Percentiles rank a stretch among this genome's conserved stretches.
Evolutionary conservation across 2,888 invertebrate genomes (phyloP).

Genomic region (Aspidiotus rigidus): DNA sequence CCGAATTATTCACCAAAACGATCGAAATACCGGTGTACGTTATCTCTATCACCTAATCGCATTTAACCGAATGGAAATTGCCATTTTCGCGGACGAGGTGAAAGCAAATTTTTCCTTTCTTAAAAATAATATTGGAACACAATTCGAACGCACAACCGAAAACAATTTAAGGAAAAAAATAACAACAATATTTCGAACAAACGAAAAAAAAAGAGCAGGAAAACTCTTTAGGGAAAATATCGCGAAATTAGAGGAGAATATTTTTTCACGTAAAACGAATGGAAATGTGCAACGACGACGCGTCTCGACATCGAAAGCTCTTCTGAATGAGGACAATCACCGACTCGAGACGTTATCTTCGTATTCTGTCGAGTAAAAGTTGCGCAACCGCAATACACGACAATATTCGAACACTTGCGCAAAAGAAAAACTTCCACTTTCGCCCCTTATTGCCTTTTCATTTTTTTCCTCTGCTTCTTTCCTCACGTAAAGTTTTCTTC

Average conservation of each 20-base stretch:
- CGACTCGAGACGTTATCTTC: not conserved
- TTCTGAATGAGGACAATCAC: conserved; percentile 4
- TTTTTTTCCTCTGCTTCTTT: not conserved
- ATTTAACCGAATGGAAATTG: too few relatives aligned
- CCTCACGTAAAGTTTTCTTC: not conserved
- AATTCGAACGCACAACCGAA: too few relatives aligned
- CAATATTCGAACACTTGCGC: not conserved
- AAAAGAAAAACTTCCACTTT: not conserved
- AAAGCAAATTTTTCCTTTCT: too few relatives aligned
- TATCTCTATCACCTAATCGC: not conserved
- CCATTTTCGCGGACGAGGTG: too few relatives aligned
- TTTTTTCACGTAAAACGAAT: not conserved
- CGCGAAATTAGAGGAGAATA: not conserved
- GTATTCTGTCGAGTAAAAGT: not conserved
- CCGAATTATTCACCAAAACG: not conserved
- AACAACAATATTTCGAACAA: not conserved
- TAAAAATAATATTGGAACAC: too few relatives aligned
- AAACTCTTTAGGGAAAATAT: not conserved
- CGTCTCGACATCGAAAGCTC: not conserved
- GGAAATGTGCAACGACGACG: not conserved
- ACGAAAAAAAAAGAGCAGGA: not conserved
- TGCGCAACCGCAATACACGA: not conserved
- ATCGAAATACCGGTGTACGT: too few relatives aligned
- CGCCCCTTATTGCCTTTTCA: not conserved
- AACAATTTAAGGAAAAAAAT: not conserved